Percentiles rank a stretch among this genome's conserved stretches.
These are phyloP conservation scores for Mongoloraphidia duomilia DNA, from an alignment of 2,888 invertebrate species.

Conservation along the genomic window DNA sequence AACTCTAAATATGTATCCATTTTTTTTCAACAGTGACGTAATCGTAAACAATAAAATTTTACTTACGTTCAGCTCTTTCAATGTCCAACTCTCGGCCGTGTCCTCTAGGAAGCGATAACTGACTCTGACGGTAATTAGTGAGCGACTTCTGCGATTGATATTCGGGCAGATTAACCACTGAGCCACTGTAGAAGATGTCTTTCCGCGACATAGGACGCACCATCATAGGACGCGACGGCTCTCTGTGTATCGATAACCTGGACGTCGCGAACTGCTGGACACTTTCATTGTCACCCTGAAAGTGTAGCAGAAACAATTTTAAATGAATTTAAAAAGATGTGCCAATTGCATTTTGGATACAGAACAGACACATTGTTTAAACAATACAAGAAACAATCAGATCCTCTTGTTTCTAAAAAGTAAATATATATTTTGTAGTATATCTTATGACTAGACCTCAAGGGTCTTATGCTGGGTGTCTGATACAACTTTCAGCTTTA, in stretches of 20 bases:
- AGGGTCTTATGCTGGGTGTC: too few species aligned
- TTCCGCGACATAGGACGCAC: slow-evolving; percentile 84
- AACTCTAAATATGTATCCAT: not conserved
- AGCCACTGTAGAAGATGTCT: slow-evolving; percentile 96
- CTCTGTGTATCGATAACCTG: slow-evolving; percentile 43
- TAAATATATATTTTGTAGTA: too few species aligned
- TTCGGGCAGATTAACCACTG: slow-evolving; percentile 83
- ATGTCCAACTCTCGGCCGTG: slow-evolving; percentile 47
- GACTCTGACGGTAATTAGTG: slow-evolving; percentile 80
- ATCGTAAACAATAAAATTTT: slow-evolving; percentile 4
- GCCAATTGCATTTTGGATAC: not conserved
- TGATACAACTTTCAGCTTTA: too few species aligned
- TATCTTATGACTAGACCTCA: too few species aligned
- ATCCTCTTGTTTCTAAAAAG: too few species aligned
- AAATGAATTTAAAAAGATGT: slow-evolving; percentile 1
- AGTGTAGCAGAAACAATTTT: slow-evolving; percentile 2
- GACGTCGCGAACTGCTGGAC: slow-evolving; percentile 53
- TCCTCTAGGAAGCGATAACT: slow-evolving; percentile 65
- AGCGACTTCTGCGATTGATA: slow-evolving; percentile 86
- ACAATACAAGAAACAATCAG: not conserved
- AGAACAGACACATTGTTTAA: not conserved
- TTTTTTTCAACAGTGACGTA: not conserved
- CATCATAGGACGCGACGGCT: slow-evolving; percentile 46
- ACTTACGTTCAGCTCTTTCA: slow-evolving; percentile 55
- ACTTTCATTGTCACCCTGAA: slow-evolving; percentile 48